phyloP scores from a whole-genome alignment of 2,888 invertebrate genomes.

The Tetragonula carbonaria region DNA sequence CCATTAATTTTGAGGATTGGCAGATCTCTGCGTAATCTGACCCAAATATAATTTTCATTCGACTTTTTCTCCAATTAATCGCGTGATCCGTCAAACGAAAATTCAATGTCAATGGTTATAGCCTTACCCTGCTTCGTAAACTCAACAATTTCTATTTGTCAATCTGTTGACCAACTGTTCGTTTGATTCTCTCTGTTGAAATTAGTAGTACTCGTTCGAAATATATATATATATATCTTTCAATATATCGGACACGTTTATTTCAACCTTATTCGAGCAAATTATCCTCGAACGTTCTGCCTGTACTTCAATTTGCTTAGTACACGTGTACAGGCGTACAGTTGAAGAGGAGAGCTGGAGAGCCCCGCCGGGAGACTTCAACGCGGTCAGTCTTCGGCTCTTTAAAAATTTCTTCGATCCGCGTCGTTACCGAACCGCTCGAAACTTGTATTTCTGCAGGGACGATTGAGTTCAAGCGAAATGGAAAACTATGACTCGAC shows the following conservation, averaged over 20 bases:
- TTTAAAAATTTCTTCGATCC: constrained; percentile 37
- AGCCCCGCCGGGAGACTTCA: neutral
- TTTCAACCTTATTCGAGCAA: neutral
- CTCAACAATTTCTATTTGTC: too few species aligned
- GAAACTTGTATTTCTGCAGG: constrained; percentile 63
- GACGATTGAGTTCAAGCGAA: constrained; percentile 41
- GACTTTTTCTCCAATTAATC: too few species aligned
- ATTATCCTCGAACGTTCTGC: neutral
- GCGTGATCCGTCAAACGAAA: too few species aligned
- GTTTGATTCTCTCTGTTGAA: neutral
- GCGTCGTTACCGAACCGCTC: constrained; percentile 51
- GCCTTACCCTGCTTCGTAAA: too few species aligned
- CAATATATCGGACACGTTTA: neutral
- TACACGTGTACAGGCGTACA: neutral
- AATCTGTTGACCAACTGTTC: too few species aligned
- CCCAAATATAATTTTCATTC: too few species aligned
- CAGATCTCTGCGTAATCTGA: too few species aligned
- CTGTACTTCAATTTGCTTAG: neutral
- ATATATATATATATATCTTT: neutral
- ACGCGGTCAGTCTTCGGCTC: constrained; percentile 18
- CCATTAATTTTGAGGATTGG: too few species aligned
- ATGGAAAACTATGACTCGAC: constrained; percentile 37
- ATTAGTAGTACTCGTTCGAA: neutral
- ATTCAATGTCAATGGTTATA: too few species aligned
- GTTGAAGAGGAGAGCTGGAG: neutral